These are phyloP conservation scores for Hyphantria cunea DNA, from an alignment of 1,140 invertebrate genomes.

Conservation along the genomic window DNA sequence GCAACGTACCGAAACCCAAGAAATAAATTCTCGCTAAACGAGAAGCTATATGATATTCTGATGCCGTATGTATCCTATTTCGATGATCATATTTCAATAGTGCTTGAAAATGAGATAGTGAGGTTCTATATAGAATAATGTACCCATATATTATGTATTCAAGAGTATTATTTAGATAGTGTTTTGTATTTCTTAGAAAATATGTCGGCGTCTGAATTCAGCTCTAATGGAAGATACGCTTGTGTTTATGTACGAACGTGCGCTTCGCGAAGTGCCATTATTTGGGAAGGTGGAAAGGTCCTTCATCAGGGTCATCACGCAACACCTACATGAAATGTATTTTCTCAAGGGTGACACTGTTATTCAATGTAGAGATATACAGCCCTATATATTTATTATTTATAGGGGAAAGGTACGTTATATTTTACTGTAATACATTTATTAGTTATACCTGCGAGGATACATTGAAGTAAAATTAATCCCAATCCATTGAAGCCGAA, in stretches of 20 bases:
- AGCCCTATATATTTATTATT: conserved; percentile 71
- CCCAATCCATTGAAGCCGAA: too few species aligned
- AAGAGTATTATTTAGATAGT: background rate
- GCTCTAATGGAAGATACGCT: conserved; percentile 78
- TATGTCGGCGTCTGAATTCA: conserved; percentile 69
- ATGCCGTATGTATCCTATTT: conserved; percentile 1
- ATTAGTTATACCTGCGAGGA: too few species aligned
- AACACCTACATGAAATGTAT: conserved; percentile 75
- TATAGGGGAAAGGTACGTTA: conserved; percentile 67
- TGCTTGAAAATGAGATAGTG: background rate
- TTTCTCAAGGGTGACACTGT: conserved; percentile 72
- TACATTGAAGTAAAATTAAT: too few species aligned
- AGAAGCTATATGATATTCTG: background rate
- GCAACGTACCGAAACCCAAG: too few species aligned
- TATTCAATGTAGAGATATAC: conserved; percentile 70
- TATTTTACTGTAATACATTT: background rate
- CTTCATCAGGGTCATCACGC: conserved; percentile 77
- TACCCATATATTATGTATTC: background rate
- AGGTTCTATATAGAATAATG: background rate
- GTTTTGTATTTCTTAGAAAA: conserved; percentile 49
- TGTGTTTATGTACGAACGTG: conserved; percentile 74
- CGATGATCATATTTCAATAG: background rate
- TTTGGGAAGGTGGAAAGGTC: conserved; percentile 76
- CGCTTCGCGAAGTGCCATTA: conserved; percentile 73
- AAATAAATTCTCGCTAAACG: too few species aligned